Evolutionary conservation across 2,113 vertebrate species (phyloP).

Genomic region (Planiliza haematocheilus): DNA sequence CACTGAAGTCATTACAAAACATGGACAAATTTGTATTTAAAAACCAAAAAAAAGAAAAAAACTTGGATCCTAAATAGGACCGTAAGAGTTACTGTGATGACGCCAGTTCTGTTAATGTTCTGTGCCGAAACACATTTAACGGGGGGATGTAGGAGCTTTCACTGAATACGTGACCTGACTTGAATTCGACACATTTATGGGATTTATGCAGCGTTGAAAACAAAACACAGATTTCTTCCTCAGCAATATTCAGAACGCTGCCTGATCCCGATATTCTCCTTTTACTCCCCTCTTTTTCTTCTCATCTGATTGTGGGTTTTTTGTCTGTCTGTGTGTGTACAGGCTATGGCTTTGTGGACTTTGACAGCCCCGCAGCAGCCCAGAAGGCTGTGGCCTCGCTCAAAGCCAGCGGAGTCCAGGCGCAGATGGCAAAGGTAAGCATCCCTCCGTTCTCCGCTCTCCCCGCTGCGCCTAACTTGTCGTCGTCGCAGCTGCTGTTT

Average conservation of each 20-base stretch:
- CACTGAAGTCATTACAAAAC: slow-evolving; percentile 4
- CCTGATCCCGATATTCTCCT: neutral
- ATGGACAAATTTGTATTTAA: slow-evolving; percentile 12
- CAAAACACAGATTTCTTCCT: slow-evolving; percentile 13
- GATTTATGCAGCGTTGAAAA: slow-evolving; percentile 45
- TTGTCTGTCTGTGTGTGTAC: slow-evolving; percentile 59
- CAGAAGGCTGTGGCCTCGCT: slow-evolving; percentile 98
- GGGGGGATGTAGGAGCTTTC: slow-evolving; percentile 27
- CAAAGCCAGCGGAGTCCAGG: slow-evolving; percentile 98
- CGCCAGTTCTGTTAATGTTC: slow-evolving; percentile 44
- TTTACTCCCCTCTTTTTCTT: neutral
- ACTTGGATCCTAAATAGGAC: slow-evolving; percentile 35
- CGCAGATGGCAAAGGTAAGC: slow-evolving; percentile 99
- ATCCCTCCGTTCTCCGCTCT: neutral
- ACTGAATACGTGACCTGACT: slow-evolving; percentile 54
- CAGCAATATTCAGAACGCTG: slow-evolving; percentile 11
- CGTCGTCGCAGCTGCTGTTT: slow-evolving; percentile 2
- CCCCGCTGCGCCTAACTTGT: slow-evolving; percentile 2
- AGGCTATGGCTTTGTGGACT: slow-evolving; percentile 99
- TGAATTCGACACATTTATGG: slow-evolving; percentile 53
- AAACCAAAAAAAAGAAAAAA: slow-evolving; percentile 17
- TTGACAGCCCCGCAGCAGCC: slow-evolving; percentile 98
- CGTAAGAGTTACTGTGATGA: slow-evolving; percentile 45
- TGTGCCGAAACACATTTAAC: slow-evolving; percentile 57
- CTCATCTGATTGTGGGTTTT: neutral